Base-by-base conservation (phyloP, 2,888 invertebrate genomes). In the Metallyticus violacea region DNA sequence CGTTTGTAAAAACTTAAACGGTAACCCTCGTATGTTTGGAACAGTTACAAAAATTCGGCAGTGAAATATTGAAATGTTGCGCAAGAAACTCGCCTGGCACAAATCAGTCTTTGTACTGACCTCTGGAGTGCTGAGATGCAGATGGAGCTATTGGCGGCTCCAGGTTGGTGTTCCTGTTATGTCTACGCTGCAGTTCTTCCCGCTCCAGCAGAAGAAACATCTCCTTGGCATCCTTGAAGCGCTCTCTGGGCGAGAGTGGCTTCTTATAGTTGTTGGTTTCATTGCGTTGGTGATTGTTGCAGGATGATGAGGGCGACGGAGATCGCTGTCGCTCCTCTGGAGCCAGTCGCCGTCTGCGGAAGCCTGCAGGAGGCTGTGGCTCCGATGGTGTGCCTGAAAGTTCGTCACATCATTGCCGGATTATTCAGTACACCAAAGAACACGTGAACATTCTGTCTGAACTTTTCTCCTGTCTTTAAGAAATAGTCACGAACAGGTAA, bases 211-310 rank as follows among this genome's bases (percentile, higher is more conserved):
- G 94, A 91, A 95, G 93, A 91, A 97, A 97, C 92, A 97, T 97
- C 90, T 97, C 96, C 91, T 97, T 97, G 81, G 97, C 97, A 89
- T 97, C 97, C 89, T 96, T 95, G 92, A 97, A 97, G 87, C 88
- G 86, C 29, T 87, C 87, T 77, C 87, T 29, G 6, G 87, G 87
- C 9, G 87, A 87, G 30, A 87, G 26, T 9, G 87, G 85, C 7
- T 83, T 83, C 83, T 83, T 83, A 7, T 25, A 22, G 0, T 15
- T 2, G 0, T 62, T 3, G 40, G 6, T 30, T 1, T 30, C 7
- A 6, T 30, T 30, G 30, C 22, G 9, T 25, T 1, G 25, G 9
- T 30, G 28, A 27, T 83, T 76, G n/a, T 30, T 27, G 22, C 7
- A 28, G 26, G 86, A 81, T 78, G 82, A 82, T 25, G 86, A 40